Evolutionary conservation across 2,113 vertebrate species (phyloP).

Genomic region (Mormyrus iriodes): DNA sequence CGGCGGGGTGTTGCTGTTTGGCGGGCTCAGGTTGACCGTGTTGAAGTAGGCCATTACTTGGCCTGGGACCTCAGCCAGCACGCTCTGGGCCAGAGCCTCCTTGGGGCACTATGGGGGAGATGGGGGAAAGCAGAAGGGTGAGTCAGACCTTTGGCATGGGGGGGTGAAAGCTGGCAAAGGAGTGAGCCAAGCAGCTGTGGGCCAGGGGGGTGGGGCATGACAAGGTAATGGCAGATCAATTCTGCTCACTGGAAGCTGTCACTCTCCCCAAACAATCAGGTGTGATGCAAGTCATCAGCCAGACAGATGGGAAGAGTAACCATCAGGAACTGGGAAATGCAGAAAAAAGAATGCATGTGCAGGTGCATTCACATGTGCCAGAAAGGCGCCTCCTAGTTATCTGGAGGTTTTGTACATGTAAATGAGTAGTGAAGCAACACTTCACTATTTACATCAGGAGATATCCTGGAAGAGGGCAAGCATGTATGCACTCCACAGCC

Average conservation of each 20-base stretch:
- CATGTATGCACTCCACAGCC: not conserved
- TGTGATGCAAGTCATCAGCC: too few relatives aligned
- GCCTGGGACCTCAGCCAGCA: constrained; percentile 65
- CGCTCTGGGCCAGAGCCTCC: constrained; percentile 60
- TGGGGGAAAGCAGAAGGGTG: not conserved
- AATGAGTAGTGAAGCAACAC: not conserved
- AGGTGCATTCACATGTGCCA: not conserved
- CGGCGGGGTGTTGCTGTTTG: not conserved
- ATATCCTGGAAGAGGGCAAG: not conserved
- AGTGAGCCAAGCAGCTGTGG: not conserved
- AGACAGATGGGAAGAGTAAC: not conserved
- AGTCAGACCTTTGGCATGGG: not conserved
- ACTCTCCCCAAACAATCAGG: not conserved
- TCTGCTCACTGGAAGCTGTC: not conserved
- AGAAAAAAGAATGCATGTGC: not conserved
- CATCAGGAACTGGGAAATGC: not conserved
- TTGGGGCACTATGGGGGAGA: constrained; percentile 52
- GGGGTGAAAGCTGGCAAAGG: not conserved
- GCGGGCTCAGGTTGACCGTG: constrained; percentile 50
- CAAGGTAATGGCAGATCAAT: not conserved
- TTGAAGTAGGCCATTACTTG: constrained; percentile 66
- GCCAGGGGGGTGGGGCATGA: not conserved
- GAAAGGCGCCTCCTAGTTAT: not conserved
- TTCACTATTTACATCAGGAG: not conserved
- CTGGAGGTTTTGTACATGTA: not conserved